Evolutionary conservation across 2,113 vertebrate species (phyloP).

Genomic region (Cyanoderma ruficeps): DNA sequence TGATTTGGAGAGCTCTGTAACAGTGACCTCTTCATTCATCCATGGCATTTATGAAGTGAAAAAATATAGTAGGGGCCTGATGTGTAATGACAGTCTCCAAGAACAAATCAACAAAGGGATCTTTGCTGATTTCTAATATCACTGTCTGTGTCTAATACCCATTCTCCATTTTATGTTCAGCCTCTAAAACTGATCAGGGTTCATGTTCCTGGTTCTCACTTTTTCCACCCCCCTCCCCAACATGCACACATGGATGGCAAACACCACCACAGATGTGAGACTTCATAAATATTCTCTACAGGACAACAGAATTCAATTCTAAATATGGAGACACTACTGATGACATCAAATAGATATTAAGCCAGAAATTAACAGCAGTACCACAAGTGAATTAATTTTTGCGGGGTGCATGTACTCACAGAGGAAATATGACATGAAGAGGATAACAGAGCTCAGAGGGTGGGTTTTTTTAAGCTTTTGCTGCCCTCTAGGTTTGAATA

Average conservation of each 20-base stretch:
- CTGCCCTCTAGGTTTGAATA: constrained; percentile 49
- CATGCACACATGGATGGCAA: rapidly evolving
- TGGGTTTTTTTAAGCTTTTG: neutral
- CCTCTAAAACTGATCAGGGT: neutral
- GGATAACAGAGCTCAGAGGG: neutral
- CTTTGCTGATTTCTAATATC: neutral
- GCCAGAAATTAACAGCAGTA: neutral
- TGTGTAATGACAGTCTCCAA: neutral
- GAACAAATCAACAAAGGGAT: neutral
- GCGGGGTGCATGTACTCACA: neutral
- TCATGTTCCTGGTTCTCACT: neutral
- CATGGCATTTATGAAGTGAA: neutral
- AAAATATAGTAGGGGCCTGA: neutral
- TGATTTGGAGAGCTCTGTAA: neutral
- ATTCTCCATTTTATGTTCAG: neutral
- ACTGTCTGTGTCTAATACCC: neutral
- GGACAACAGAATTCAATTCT: neutral
- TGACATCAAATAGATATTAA: neutral
- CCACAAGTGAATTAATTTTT: neutral
- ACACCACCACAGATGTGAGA: rapidly evolving
- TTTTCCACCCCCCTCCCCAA: neutral
- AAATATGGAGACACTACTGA: neutral
- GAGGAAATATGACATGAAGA: neutral
- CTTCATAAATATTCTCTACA: neutral
- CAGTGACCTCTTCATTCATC: neutral